These are phyloP conservation scores for Sinocyclocheilus anophthalmus DNA, from an alignment of 2,113 vertebrate genomes.

Conservation along the genomic window DNA sequence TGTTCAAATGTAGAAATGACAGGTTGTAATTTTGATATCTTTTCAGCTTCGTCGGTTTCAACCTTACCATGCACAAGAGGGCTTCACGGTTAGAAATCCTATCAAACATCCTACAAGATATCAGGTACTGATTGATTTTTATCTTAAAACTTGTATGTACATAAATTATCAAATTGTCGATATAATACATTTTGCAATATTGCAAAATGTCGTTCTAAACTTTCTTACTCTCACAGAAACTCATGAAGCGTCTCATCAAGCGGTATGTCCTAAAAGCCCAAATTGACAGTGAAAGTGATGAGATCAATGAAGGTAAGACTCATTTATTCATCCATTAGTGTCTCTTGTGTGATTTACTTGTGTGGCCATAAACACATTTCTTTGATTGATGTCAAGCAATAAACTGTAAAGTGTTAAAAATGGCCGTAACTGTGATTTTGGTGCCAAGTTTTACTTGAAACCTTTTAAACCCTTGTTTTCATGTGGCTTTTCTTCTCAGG, in stretches of 20 bases:
- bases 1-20: not conserved
- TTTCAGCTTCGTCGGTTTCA: slow-evolving; percentile 53
- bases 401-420: not conserved
- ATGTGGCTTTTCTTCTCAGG: slow-evolving; percentile 34
- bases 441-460: not conserved
- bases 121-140: slow-evolving; percentile 45
- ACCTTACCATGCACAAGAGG: slow-evolving; percentile 34
- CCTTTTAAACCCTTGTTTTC: not conserved
- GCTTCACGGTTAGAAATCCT: slow-evolving; percentile 46
- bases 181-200: no score
- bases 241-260: slow-evolving; percentile 63
- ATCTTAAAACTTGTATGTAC: not conserved
- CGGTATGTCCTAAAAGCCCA: slow-evolving; percentile 60
- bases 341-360: not conserved
- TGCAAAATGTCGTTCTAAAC: not conserved
- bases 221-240: slow-evolving; percentile 39
- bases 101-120: slow-evolving; percentile 60
- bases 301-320: slow-evolving; percentile 55
- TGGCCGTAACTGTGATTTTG: not conserved
- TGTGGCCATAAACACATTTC: not conserved
- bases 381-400: not conserved
- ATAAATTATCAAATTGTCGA: no score
- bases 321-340: not conserved
- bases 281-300: slow-evolving; percentile 58
- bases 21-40: not conserved